phyloP scores from a whole-genome alignment of 2,797 vertebrate species.

The Enteromius treurensis region DNA sequence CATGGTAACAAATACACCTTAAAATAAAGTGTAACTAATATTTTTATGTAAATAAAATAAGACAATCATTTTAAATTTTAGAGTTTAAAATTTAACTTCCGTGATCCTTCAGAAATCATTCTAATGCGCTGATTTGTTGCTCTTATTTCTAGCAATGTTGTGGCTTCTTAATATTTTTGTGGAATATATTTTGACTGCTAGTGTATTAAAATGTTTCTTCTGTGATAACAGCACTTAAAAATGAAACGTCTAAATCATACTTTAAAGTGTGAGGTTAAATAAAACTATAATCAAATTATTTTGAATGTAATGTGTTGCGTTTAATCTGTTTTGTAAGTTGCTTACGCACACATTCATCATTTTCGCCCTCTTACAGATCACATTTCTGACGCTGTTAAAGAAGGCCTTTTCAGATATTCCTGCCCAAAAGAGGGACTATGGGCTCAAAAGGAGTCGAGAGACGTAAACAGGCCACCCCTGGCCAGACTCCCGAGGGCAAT shows the following conservation, averaged over 20 bases:
- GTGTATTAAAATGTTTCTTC: not conserved
- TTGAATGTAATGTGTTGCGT: not conserved
- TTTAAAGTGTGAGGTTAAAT: not conserved
- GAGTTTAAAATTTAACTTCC: not conserved
- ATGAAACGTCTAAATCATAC: not conserved
- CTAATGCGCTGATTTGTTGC: not conserved
- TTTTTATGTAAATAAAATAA: not conserved
- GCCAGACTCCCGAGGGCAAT: constrained; percentile 76
- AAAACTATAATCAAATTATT: not conserved
- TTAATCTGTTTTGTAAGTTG: not conserved
- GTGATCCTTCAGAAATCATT: not conserved
- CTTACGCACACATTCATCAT: not conserved
- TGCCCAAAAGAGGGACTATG: constrained; percentile 70
- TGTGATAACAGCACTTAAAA: not conserved
- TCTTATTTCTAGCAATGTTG: not conserved
- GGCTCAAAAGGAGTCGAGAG: constrained; percentile 81
- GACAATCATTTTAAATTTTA: not conserved
- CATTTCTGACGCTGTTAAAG: constrained; percentile 14
- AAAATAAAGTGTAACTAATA: no score
- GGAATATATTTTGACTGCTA: not conserved
- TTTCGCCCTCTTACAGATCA: constrained; percentile 36
- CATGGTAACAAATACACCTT: no score
- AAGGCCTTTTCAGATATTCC: constrained; percentile 26
- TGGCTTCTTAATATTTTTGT: not conserved
- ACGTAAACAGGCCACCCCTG: constrained; percentile 80